phyloP scores from a whole-genome alignment of 64 coral and sea anemone species.

The Actinia tenebrosa region DNA sequence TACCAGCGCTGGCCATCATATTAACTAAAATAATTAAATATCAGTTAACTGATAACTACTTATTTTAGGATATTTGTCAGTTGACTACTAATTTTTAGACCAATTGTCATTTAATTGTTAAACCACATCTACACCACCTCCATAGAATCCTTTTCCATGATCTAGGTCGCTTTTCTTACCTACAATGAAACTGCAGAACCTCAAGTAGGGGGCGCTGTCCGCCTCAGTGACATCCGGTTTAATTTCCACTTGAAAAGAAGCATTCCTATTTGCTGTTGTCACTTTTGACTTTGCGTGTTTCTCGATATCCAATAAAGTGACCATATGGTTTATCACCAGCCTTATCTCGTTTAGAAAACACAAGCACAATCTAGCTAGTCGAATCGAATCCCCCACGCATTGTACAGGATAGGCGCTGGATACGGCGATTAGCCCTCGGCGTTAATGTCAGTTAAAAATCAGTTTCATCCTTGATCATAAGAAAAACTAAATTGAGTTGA shows the following conservation, averaged over 20 bases:
- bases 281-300: neutral
- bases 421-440: constrained; percentile 1
- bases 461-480: neutral
- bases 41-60: too few species aligned
- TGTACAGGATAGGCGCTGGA: neutral
- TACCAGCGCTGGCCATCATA: too few species aligned
- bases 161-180: too few species aligned
- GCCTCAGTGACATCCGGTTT: neutral
- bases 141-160: too few species aligned
- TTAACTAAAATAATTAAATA: too few species aligned
- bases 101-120: too few species aligned
- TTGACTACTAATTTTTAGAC: too few species aligned
- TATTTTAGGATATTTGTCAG: too few species aligned
- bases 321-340: neutral
- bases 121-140: too few species aligned
- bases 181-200: too few species aligned
- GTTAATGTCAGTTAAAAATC: neutral
- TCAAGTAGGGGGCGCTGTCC: too few species aligned
- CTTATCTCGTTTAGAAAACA: neutral
- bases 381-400: neutral
- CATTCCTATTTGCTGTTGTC: neutral
- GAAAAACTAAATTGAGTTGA: neutral
- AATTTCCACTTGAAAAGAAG: neutral
- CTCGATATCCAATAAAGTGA: neutral
- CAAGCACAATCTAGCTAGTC: neutral